A percentile compares a stretch with the other conserved stretches of the same genome.
These are phyloP conservation scores for Eubasilissa regina DNA, from an alignment of 1,140 invertebrate genomes.

Conservation along the genomic window DNA sequence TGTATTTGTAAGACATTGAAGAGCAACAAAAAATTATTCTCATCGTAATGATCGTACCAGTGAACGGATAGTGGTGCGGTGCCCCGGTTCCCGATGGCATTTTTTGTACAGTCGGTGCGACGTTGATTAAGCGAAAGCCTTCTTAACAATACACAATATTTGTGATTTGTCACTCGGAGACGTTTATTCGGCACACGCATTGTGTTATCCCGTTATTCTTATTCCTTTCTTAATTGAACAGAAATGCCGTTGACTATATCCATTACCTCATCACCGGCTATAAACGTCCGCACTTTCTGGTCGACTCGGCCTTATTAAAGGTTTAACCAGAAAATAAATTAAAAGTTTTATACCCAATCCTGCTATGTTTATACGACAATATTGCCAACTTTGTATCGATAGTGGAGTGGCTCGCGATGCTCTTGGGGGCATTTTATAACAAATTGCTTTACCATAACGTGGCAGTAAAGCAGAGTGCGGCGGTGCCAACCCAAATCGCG, in stretches of 20 bases:
- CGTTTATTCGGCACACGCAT: neutral
- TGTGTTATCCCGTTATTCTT: neutral
- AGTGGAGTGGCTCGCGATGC: too few species aligned
- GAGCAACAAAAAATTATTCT: too few species aligned
- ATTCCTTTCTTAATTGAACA: neutral
- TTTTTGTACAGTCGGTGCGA: neutral
- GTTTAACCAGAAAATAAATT: too few species aligned
- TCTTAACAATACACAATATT: constrained; percentile 6
- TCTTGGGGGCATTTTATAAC: too few species aligned
- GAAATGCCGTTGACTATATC: neutral
- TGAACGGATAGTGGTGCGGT: constrained; percentile 6
- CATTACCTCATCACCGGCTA: neutral
- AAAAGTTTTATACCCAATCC: too few species aligned
- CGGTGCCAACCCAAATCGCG: neutral
- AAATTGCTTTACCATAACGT: too few species aligned
- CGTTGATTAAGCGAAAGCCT: constrained; percentile 11
- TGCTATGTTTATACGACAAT: too few species aligned
- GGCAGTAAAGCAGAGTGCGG: too few species aligned
- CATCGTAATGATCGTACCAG: too few species aligned
- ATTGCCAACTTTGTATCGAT: too few species aligned
- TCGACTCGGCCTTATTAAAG: too few species aligned
- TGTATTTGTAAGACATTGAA: too few species aligned
- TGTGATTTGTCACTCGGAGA: neutral
- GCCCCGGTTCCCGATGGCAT: neutral
- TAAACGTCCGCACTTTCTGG: neutral